These are phyloP conservation scores for Plotosus lineatus DNA, from an alignment of 2,113 vertebrate genomes.

Conservation along the genomic window DNA sequence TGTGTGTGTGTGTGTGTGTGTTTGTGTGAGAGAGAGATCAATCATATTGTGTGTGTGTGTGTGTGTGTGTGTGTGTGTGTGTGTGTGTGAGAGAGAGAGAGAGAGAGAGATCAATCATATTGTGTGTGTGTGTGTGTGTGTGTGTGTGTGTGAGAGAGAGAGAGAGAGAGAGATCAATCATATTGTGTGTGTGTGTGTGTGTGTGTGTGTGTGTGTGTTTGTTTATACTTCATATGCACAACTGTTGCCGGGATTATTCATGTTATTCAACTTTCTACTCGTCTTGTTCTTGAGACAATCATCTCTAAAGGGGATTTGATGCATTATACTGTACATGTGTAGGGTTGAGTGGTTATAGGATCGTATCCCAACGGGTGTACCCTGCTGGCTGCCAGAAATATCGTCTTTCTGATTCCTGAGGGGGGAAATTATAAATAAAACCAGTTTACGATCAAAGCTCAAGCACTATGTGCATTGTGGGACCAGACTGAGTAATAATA, in stretches of 20 bases:
- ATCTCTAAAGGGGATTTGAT: no score
- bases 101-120: no score
- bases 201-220: neutral
- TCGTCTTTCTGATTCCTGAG: neutral
- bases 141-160: no score
- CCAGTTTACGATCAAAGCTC: neutral
- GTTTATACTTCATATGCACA: neutral
- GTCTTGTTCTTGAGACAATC: neutral
- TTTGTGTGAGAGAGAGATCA: no score
- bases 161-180: no score
- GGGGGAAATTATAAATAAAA: neutral
- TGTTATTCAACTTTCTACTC: neutral
- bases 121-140: no score
- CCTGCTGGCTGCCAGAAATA: constrained; percentile 1
- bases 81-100: no score
- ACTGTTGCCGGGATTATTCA: neutral
- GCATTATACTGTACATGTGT: no score
- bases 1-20: no score
- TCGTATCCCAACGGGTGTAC: constrained; percentile 29
- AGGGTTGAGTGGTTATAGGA: no score
- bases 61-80: no score
- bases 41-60: no score
- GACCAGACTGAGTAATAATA: neutral
- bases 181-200: neutral
- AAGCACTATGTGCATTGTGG: neutral